These are phyloP conservation scores for Oligia strigilis DNA, from an alignment of 2,888 invertebrate genomes.

Conservation along the genomic window DNA sequence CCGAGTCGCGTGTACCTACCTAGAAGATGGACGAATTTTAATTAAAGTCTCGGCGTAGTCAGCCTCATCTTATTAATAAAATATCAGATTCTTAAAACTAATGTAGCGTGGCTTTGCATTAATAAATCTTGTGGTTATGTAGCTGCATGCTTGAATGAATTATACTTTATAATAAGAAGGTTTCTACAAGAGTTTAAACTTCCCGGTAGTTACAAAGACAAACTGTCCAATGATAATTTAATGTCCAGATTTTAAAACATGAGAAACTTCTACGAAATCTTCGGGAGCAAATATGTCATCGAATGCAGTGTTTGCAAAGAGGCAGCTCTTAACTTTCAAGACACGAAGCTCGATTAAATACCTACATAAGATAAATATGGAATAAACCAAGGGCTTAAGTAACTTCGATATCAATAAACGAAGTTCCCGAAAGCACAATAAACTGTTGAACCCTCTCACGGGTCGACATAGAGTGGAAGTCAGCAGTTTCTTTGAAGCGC, in stretches of 20 bases:
- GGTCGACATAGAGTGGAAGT: conserved; percentile 78
- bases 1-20: conserved; percentile 61
- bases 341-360: conserved; percentile 12
- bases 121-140: conserved; percentile 55
- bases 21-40: conserved; percentile 75
- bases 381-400: conserved; percentile 57
- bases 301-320: neutral
- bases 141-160: conserved; percentile 42
- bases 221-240: conserved; percentile 21
- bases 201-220: conserved; percentile 19
- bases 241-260: neutral
- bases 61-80: conserved; percentile 67
- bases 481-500: conserved; percentile 89
- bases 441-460: conserved; percentile 79
- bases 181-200: conserved; percentile 33
- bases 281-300: neutral
- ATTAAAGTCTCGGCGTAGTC: conserved; percentile 72
- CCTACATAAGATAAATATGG: conserved; percentile 37
- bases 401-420: conserved; percentile 77
- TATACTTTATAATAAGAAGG: conserved; percentile 49
- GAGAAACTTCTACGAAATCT: neutral
- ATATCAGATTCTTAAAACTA: conserved; percentile 66
- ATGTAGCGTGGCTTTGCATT: conserved; percentile 58
- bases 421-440: conserved; percentile 83
- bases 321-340: neutral